Conservation (phyloP, 2,797 vertebrate genomes). For the Sorex maritimensis region DNA sequence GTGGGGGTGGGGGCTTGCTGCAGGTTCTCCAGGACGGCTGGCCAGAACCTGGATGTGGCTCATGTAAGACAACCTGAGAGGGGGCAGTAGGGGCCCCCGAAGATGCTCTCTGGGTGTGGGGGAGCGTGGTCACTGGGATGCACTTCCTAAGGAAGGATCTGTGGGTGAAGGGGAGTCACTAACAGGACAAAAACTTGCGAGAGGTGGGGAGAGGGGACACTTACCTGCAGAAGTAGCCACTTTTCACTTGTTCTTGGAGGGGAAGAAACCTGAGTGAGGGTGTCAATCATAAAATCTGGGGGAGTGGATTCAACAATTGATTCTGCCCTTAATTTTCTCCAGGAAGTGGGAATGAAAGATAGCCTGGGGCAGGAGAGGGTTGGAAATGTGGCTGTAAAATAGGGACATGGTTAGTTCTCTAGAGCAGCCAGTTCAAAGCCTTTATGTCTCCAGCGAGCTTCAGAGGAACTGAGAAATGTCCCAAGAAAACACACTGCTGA, state of each 20-base stretch:
- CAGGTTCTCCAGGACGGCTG: background rate
- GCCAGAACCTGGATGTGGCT: background rate
- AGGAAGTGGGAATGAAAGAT: constrained; percentile 16
- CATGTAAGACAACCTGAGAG: background rate
- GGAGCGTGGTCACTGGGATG: background rate
- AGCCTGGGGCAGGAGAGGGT: background rate
- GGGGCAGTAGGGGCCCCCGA: background rate
- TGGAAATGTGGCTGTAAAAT: too few species aligned
- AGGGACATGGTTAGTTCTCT: background rate
- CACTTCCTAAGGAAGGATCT: background rate
- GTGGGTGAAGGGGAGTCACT: background rate
- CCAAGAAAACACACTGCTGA: background rate
- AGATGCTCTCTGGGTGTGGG: background rate
- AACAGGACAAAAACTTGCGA: background rate
- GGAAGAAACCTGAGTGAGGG: background rate
- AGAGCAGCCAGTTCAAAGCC: background rate
- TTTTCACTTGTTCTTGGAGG: background rate
- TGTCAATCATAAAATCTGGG: background rate
- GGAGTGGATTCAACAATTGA: background rate
- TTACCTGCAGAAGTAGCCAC: background rate
- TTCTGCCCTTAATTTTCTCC: constrained; percentile 19
- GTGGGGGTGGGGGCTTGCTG: background rate
- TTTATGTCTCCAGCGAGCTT: background rate
- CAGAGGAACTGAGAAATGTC: background rate
- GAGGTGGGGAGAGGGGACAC: background rate